Evolutionary conservation across 1,140 invertebrate species (phyloP), one percentile per base, ranked within the genome.

Genomic region (Mycetomoellerius zeteki): DNA sequence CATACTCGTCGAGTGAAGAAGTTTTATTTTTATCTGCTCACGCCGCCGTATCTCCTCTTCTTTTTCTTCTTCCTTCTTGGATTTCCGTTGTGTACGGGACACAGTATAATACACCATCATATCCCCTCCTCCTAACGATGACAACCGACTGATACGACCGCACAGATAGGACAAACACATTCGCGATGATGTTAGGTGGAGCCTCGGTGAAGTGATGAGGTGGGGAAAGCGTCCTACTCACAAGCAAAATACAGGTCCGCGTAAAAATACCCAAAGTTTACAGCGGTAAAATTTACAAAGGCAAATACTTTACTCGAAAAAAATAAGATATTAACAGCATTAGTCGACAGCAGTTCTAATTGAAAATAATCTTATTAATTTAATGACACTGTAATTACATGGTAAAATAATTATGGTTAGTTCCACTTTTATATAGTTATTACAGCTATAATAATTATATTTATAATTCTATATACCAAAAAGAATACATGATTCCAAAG

Each of bases 21-120:
- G 69, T 50, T 5, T 72, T 71, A 71, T 16, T 47, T 30, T 50
- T 24, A 19, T 72, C 69, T 50, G 69, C 24, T 72, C 69, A 72
- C 43, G 69, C 43, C 24, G 43, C 69, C 69, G 69, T 50, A n/a
- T 72, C 65, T 50, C 65, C 65, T 50, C 21, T 47, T 50, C n/a
- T 67, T 33, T 10, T 37, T 12, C 33, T 67, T 6, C 33, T 37
- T 56, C 12, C 10, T 67, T 14, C 1, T n/a, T 7, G 14, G 2
- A 50, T 69, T 69, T 69, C 65, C 65, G 65, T 69, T 50, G 65
- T 69, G n/a, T 43, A 67, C 3, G 33, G n/a, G 33, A 67, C 64
- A n/a, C 37, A 0, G 37, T 50, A n/a, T n/a, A 69, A 69, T 12
- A 50, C 37, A n/a, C 37, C 5, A 16, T 69, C 21, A 14, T 69